Evolutionary conservation across 1,140 invertebrate genomes (phyloP).

Genomic region (Trachymyrmex septentrionalis): DNA sequence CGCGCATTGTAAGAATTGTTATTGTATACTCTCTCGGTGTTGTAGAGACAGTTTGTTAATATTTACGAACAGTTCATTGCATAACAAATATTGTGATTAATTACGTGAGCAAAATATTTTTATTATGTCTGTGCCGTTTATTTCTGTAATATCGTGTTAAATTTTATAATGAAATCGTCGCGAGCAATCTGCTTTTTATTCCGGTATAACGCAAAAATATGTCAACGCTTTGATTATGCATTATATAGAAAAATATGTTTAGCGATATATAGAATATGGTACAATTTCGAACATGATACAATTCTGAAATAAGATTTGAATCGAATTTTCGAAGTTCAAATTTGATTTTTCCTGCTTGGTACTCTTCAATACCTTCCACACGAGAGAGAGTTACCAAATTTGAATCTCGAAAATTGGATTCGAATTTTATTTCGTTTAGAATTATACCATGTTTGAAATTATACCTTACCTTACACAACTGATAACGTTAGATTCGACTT

Average conservation of each 20-base stretch:
- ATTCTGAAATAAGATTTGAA: too few species aligned
- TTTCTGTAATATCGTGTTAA: slow-evolving; percentile 3
- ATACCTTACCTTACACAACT: background rate
- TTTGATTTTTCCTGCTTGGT: too few species aligned
- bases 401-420: too few species aligned
- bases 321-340: too few species aligned
- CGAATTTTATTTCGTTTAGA: too few species aligned
- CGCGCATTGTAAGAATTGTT: slow-evolving; percentile 50
- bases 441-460: too few species aligned
- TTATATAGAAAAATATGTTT: background rate
- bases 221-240: background rate
- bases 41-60: background rate
- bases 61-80: slow-evolving; percentile 40
- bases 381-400: too few species aligned
- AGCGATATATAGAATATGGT: background rate
- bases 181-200: slow-evolving; percentile 13
- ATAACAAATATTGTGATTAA: slow-evolving; percentile 44
- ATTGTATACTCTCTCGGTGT: slow-evolving; percentile 31
- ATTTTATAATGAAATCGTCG: slow-evolving; percentile 21
- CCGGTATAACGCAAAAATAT: background rate
- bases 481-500: background rate
- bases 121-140: slow-evolving; percentile 2
- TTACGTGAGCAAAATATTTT: slow-evolving; percentile 33
- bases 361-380: too few species aligned
- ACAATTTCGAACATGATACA: too few species aligned